Evolutionary conservation across 2,113 vertebrate species (phyloP).

Genomic region (Notiomystis cincta): DNA sequence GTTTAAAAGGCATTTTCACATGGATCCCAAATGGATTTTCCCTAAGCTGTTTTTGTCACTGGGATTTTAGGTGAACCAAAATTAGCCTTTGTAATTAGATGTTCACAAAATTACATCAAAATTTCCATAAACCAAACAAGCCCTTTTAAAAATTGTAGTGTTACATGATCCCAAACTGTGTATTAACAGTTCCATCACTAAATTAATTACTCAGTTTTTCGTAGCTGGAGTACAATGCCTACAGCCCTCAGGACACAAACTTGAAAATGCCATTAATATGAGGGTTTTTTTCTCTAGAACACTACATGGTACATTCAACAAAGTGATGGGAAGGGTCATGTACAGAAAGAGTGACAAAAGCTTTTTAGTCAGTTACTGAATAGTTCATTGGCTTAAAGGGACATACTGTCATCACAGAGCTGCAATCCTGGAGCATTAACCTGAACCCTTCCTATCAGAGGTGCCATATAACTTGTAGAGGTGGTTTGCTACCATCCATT

Average conservation of each 20-base stretch:
- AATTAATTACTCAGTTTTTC: background rate
- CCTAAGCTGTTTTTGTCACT: background rate
- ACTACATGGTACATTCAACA: background rate
- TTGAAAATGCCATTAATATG: background rate
- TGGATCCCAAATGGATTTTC: background rate
- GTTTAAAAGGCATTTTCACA: background rate
- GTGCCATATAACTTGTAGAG: background rate
- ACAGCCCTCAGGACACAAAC: background rate
- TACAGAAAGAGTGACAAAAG: background rate
- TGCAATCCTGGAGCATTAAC: background rate
- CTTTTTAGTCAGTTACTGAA: background rate
- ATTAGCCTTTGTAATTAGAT: background rate
- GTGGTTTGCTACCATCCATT: background rate
- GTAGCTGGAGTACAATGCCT: background rate
- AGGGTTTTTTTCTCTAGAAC: background rate
- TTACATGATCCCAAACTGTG: background rate
- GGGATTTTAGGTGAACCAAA: background rate
- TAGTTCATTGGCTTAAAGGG: background rate
- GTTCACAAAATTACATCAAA: background rate
- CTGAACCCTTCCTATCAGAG: background rate
- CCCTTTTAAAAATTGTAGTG: background rate
- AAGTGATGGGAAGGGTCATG: background rate
- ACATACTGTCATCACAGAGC: background rate
- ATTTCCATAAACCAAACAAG: background rate
- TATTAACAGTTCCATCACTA: background rate